Base-by-base conservation (phyloP, 2,797 vertebrate species). In the Sebastes nivosus region DNA sequence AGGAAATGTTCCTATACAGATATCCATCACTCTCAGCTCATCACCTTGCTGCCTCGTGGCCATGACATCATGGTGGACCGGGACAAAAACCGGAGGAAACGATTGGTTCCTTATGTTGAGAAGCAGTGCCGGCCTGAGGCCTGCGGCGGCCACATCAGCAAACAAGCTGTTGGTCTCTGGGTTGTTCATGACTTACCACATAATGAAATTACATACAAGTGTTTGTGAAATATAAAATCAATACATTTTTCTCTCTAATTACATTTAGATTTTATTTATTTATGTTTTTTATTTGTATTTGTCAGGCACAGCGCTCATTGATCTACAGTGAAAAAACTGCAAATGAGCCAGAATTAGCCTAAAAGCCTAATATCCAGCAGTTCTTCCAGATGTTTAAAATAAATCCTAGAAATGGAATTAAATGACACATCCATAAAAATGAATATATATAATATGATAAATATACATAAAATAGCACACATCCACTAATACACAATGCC, bases 1-100 rank as follows among this genome's bases (percentile, higher is more conserved):
- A 94, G 94, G 94, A 95, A 95, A 95, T 93, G 93, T 94, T 95
- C 90, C 93, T 95, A 89, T 92, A 93, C 94, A 94, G 95, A 95
- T 94, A 95, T 96, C 95, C 92, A 95, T 96, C 94, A 94, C 94
- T 93, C 93, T 93, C 94, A 94, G 94, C 93, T 96, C 95, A 94
- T 95, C 94, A 88, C 93, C 90, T 90, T 34, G 81, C 85, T 79
- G 89, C 88, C 90, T 92, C 75, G 63, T 93, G 87, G 91, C 89
- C 79, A 92, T 95, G 93, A 95, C 93, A 93, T 95, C 94, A 94
- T 92, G 68, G 88, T 14, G 80, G 87, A 88, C 65, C 36, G 3
- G 92, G 83, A 84, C 73, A 57, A 55, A 81, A 87, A 90, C 42
- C 81, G 67, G 80, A 85, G 78, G 50, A 88, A 85, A 54, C 78